phyloP scores from a whole-genome alignment of 2,888 invertebrate genomes.

The Lepidonotus clava region DNA sequence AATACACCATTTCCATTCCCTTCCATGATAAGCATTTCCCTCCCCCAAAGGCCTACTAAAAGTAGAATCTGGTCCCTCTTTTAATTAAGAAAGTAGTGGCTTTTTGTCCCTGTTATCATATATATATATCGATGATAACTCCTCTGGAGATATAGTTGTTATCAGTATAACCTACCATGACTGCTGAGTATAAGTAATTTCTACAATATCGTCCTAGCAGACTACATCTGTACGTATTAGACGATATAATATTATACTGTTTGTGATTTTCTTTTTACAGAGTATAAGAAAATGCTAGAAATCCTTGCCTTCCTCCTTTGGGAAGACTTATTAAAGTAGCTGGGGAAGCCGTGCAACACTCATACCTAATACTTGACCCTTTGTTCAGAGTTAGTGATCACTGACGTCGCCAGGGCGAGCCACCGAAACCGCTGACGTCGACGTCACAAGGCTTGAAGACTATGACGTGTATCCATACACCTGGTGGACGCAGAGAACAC shows the following conservation, averaged over 20 bases:
- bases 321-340: constrained; percentile 23
- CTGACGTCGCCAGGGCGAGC: not conserved
- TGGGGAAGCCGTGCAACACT: constrained; percentile 33
- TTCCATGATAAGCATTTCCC: not conserved
- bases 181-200: not conserved
- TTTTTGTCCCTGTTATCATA: not conserved
- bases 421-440: not conserved
- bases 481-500: not conserved
- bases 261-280: not conserved
- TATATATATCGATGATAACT: not conserved
- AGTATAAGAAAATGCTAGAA: constrained; percentile 13
- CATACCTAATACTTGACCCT: constrained; percentile 35
- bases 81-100: constrained; percentile 25
- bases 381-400: constrained; percentile 21
- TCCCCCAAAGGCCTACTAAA: too few species aligned
- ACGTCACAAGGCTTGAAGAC: not conserved
- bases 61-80: constrained; percentile 35
- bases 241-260: too few species aligned
- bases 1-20: not conserved
- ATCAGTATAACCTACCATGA: not conserved
- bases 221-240: constrained; percentile 32
- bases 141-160: constrained; percentile 2
- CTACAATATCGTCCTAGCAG: not conserved
- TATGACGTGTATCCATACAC: constrained; percentile 7
- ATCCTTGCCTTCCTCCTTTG: not conserved